Conservation (phyloP, 2,797 vertebrate genomes). For the Chelon auratus region DNA sequence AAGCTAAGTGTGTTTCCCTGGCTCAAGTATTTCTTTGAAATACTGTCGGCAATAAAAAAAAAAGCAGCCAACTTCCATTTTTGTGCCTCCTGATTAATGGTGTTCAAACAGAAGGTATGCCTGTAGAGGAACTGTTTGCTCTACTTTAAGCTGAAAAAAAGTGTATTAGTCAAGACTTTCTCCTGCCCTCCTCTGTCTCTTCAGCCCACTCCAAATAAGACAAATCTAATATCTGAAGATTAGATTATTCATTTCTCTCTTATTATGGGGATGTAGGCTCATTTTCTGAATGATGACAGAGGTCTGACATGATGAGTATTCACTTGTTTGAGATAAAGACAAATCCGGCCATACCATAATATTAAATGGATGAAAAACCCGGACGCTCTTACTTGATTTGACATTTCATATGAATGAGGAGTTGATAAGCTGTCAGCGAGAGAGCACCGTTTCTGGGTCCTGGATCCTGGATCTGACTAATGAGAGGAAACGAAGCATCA, state of each 20-base stretch:
- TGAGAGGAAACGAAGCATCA: slow-evolving; percentile 73
- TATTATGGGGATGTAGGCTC: slow-evolving; percentile 57
- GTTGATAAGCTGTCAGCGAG: slow-evolving; percentile 72
- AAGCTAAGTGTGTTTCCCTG: slow-evolving; percentile 31
- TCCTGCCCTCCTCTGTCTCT: background rate
- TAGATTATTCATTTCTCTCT: slow-evolving; percentile 66
- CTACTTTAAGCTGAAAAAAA: slow-evolving; percentile 55
- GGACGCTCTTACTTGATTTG: slow-evolving; percentile 66
- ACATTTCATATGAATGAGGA: slow-evolving; percentile 75
- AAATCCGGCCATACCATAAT: slow-evolving; percentile 71
- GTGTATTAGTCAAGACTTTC: slow-evolving; percentile 25
- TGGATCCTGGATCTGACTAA: slow-evolving; percentile 64
- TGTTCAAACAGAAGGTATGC: slow-evolving; percentile 28
- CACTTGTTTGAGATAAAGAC: slow-evolving; percentile 65
- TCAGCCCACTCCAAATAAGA: slow-evolving; percentile 44
- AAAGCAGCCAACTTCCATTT: slow-evolving; percentile 50
- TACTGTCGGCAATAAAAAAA: slow-evolving; percentile 20
- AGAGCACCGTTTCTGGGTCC: slow-evolving; percentile 53
- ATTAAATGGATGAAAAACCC: slow-evolving; percentile 70
- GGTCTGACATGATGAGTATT: slow-evolving; percentile 57
- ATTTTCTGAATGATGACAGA: slow-evolving; percentile 55
- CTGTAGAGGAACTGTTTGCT: slow-evolving; percentile 55
- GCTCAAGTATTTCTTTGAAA: slow-evolving; percentile 40
- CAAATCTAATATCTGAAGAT: slow-evolving; percentile 68
- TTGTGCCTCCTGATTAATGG: slow-evolving; percentile 63